Evolutionary conservation across 2,888 invertebrate species (phyloP), one percentile per base, ranked within the genome.

Genomic region (Eupsilia transversa): DNA sequence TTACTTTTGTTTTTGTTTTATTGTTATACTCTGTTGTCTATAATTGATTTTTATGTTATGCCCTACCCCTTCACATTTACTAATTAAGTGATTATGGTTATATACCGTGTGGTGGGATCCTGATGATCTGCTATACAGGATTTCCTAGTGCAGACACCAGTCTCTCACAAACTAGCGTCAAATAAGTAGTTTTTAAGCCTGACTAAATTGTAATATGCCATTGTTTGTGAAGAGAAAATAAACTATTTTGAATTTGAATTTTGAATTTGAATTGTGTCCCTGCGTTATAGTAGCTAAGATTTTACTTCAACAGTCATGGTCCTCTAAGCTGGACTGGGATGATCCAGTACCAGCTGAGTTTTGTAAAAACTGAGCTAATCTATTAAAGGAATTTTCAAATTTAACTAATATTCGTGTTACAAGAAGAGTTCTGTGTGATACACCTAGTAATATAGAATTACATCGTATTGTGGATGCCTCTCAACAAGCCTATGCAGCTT

Each of bases 331-430:
- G 23, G 59, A 59, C 59, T 35, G 35, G 59, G 59, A 59, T 35
- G 59, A 59, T 59, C 59, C 59, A 59, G 59, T 59, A 23, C 59
- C 59, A 23, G 23, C 35, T 23, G 59, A 59, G 23, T 35, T 59
- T 59, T 59, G 59, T 12, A 59, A 35, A 35, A 59, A 59, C 33
- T 33, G n/a, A 33, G 9, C 20, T 10, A 57, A 33, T 10, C 33
- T 57, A 2, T 57, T 57, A 59, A 59, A 59, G 23, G 23, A 59
- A 35, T 35, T 35, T 35, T 59, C 23, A 20, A 23, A 59, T 59
- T 60, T 60, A 3, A n/a, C n/a, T n/a, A 33, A 23, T 6, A 38
- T 38, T 35, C 12, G n/a, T 35, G 38, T n/a, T 38, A 35, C 35
- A 35, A 38, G 60, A 7, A 12, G 60, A 60, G 35, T 35, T 60